These are phyloP conservation scores for Eupithecia abbreviata DNA, from an alignment of 2,888 invertebrate species.

Conservation along the genomic window DNA sequence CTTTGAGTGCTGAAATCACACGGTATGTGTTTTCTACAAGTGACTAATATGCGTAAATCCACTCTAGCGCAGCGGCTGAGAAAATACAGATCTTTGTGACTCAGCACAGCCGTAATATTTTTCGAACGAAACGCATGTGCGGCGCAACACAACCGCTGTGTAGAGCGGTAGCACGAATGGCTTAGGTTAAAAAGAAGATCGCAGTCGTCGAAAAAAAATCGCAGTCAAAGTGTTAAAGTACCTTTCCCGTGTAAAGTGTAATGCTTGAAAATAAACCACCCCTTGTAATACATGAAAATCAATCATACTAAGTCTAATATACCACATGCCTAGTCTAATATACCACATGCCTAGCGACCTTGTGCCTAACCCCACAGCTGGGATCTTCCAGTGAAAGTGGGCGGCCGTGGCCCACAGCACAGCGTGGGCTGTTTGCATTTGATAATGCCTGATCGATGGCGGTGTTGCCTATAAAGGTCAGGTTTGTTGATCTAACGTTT, in stretches of 20 bases:
- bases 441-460: conserved; percentile 5
- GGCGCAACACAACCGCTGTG: too few relatives aligned
- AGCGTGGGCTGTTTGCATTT: conserved; percentile 31
- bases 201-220: too few relatives aligned
- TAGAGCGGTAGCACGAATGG: too few relatives aligned
- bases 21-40: too few relatives aligned
- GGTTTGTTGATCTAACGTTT: conserved; percentile 5
- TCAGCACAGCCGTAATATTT: too few relatives aligned
- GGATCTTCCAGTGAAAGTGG: conserved; percentile 33
- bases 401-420: conserved; percentile 22
- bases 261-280: background rate
- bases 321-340: conserved; percentile 6
- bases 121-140: too few relatives aligned
- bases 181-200: too few relatives aligned
- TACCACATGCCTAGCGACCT: conserved; percentile 22
- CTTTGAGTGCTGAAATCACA: too few relatives aligned
- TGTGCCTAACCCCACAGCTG: conserved; percentile 29
- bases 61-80: too few relatives aligned
- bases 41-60: too few relatives aligned
- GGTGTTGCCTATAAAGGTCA: background rate
- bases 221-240: too few relatives aligned
- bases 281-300: background rate
- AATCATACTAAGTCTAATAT: background rate
- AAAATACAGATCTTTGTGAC: too few relatives aligned
- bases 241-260: background rate